Evolutionary conservation across 2,113 vertebrate genomes (phyloP).

Genomic region (Pagrus major): DNA sequence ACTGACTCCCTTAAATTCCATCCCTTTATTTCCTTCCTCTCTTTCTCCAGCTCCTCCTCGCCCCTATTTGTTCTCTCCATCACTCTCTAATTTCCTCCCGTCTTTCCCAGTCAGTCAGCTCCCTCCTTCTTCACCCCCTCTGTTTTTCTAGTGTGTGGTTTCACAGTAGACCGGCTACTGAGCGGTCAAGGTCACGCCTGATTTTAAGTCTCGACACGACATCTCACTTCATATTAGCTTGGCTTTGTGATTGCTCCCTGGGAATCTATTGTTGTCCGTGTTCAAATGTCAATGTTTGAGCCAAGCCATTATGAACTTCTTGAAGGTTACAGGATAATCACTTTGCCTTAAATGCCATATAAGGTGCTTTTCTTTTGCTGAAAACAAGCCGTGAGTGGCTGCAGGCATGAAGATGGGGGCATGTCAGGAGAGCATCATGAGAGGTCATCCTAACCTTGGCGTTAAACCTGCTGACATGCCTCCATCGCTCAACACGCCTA

Average conservation of each 20-base stretch:
- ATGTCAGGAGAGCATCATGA: background rate
- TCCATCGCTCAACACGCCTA: background rate
- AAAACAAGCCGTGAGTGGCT: background rate
- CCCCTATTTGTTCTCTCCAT: constrained; percentile 20
- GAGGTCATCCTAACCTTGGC: background rate
- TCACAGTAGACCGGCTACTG: constrained; percentile 62
- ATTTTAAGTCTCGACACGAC: constrained; percentile 50
- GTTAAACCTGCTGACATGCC: background rate
- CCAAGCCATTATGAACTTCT: constrained; percentile 19
- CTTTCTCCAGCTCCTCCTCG: constrained; percentile 21
- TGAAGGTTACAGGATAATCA: constrained; percentile 7
- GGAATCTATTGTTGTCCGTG: constrained; percentile 18
- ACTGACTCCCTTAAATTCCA: constrained; percentile 69
- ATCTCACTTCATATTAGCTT: constrained; percentile 40
- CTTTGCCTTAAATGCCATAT: background rate
- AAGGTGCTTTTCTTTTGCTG: background rate
- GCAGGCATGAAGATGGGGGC: background rate
- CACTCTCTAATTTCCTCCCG: constrained; percentile 56
- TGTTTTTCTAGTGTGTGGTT: constrained; percentile 75
- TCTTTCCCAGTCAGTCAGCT: constrained; percentile 46
- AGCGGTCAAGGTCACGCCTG: constrained; percentile 67
- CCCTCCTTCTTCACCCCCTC: constrained; percentile 49
- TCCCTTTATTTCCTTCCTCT: constrained; percentile 38
- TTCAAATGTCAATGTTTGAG: constrained; percentile 34
- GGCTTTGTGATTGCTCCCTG: constrained; percentile 22